phyloP scores from a whole-genome alignment of 2,888 invertebrate genomes.

The Dendrolimus houi region DNA sequence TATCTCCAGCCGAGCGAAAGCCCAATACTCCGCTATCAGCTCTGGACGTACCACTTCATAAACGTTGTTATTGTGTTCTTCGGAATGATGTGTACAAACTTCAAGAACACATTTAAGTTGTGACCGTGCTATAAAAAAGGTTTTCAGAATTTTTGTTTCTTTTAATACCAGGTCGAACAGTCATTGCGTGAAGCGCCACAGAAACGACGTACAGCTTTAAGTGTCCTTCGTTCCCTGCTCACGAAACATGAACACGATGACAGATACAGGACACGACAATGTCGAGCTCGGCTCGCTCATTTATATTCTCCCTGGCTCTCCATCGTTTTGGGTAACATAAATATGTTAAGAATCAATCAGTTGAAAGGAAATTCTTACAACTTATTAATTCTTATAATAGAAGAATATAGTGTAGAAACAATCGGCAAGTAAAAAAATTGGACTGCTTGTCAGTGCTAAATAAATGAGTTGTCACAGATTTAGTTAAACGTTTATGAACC shows the following conservation, averaged over 20 bases:
- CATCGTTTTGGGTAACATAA: conserved; percentile 75
- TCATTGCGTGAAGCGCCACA: conserved; percentile 91
- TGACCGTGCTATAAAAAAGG: not conserved
- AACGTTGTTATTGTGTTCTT: conserved; percentile 12
- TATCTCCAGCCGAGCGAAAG: too few species aligned
- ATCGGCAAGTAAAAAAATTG: too few species aligned
- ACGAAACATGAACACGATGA: conserved; percentile 97
- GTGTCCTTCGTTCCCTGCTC: conserved; percentile 88
- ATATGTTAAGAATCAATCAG: too few species aligned
- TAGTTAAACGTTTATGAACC: too few species aligned
- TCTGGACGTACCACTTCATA: not conserved
- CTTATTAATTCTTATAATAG: too few species aligned
- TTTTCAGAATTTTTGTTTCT: too few species aligned
- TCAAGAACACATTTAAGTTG: not conserved
- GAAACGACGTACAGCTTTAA: conserved; percentile 87
- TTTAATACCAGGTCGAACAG: conserved; percentile 79
- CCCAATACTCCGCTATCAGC: too few species aligned
- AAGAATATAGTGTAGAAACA: too few species aligned
- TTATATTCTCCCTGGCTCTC: conserved; percentile 95
- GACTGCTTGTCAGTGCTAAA: too few species aligned
- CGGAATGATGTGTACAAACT: conserved; percentile 4
- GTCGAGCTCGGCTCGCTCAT: conserved; percentile 89
- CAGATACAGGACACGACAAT: conserved; percentile 88
- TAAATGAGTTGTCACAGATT: too few species aligned
- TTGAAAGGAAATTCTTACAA: too few species aligned